phyloP scores from a whole-genome alignment of 2,113 vertebrate species.

The Heterochromis multidens region DNA sequence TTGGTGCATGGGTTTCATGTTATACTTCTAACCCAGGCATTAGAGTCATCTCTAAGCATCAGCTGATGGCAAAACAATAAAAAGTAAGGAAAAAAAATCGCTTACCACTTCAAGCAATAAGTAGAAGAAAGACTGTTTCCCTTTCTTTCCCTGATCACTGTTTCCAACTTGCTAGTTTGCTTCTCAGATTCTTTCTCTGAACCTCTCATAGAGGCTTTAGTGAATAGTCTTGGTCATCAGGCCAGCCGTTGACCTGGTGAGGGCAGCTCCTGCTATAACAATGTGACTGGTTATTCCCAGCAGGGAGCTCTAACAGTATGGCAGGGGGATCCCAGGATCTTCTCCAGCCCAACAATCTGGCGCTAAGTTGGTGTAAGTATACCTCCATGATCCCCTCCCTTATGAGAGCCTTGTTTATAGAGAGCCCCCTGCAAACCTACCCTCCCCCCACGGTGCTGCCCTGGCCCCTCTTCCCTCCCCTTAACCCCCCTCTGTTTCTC shows the following conservation, averaged over 20 bases:
- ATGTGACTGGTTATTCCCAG: conserved; percentile 82
- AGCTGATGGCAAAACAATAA: conserved; percentile 23
- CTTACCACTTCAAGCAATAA: conserved; percentile 3
- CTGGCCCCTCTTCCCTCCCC: conserved; percentile 44
- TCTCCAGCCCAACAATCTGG: conserved; percentile 85
- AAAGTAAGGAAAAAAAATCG: background rate
- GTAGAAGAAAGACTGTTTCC: conserved; percentile 6
- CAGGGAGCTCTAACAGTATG: conserved; percentile 80
- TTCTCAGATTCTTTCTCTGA: conserved; percentile 41
- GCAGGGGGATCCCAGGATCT: conserved; percentile 82
- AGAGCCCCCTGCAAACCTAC: conserved; percentile 4
- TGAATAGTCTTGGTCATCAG: conserved; percentile 50
- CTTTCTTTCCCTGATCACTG: conserved; percentile 22
- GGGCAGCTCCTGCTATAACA: conserved; percentile 68
- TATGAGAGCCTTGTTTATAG: conserved; percentile 27
- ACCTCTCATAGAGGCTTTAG: conserved; percentile 52
- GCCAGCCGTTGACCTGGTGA: conserved; percentile 46
- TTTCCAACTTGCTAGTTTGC: conserved; percentile 44
- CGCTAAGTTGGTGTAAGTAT: conserved; percentile 85
- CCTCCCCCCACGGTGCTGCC: conserved; percentile 43
- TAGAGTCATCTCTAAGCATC: conserved; percentile 15
- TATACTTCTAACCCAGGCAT: background rate
- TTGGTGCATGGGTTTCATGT: background rate
- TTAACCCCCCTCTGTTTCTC: background rate
- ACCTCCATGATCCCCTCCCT: conserved; percentile 55